Base-by-base conservation (phyloP, 2,797 vertebrate species). In the Cryptoprocta ferox region DNA sequence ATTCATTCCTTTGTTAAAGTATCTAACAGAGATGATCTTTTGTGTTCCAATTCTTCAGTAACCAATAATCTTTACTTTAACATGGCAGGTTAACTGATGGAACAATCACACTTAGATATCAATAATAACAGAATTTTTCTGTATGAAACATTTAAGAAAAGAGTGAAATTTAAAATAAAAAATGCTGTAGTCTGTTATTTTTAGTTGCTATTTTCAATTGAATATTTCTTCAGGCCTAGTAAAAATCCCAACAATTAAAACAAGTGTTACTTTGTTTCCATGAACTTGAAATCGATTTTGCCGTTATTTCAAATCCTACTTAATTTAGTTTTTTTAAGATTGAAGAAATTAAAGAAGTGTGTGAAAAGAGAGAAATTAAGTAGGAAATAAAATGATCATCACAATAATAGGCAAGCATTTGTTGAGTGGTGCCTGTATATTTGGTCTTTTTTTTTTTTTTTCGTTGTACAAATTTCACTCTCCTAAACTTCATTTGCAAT, bases 51-150 rank as follows among this genome's bases (percentile, higher is more conserved):
- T 79, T 32, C 42, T 91, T 98, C 59, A 94, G 39, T 98, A 96
- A 97, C 53, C 89, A 98, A 93, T 96, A 96, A 98, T 75, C 71
- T 96, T 89, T n/a, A 95, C 37, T 66, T 88, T 93, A 92, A 97
- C 85, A 95, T 10, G 82, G 68, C 92, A 85, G 37, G 82, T 96
- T 94, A 98, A 96, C 94, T 98, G 96, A 98, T 97, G 76, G 93
- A 91, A 95, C 75, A 37, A 79, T 97, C 97, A 96, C 45, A 94
- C 37, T 59, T 95, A 97, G 87, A 97, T 93, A 86, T 96, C 97
- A 98, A 94, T 96, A 98, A 93, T 2, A 98, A 90, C 32, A 86
- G 96, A 97, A 96, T 93, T 94, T 11, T 96, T 98, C 93, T 97
- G n/a, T 95, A 42, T 82, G 86, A 75, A 96, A 80, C 92, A 92